Evolutionary conservation across 2,113 vertebrate genomes (phyloP).

Genomic region (Platysteira castanea): DNA sequence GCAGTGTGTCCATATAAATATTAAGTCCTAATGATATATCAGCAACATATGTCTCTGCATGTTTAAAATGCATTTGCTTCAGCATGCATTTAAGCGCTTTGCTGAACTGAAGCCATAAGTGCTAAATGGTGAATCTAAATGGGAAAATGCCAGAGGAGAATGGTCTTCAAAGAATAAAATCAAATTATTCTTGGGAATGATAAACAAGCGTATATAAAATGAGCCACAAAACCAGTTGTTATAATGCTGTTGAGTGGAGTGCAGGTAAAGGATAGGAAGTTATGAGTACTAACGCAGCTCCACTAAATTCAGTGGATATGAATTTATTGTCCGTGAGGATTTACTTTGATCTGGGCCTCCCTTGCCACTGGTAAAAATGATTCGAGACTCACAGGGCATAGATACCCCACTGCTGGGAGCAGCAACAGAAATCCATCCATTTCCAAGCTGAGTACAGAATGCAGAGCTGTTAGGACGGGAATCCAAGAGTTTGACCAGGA

Average conservation of each 20-base stretch:
- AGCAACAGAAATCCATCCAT: background rate
- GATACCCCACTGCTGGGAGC: background rate
- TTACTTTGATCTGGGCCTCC: background rate
- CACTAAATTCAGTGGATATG: background rate
- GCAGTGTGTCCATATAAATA: background rate
- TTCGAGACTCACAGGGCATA: background rate
- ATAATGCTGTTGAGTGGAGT: background rate
- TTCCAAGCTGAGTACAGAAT: background rate
- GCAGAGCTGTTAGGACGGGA: background rate
- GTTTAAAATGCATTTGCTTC: conserved; percentile 12
- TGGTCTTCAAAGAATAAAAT: conserved; percentile 6
- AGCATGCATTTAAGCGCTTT: background rate
- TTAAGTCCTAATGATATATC: background rate
- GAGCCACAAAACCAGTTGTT: background rate
- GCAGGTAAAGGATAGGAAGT: background rate
- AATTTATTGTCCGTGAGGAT: background rate
- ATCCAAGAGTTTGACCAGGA: background rate
- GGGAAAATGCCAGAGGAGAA: background rate
- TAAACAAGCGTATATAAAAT: conserved; percentile 4
- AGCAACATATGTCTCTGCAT: background rate
- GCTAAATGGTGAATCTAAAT: conserved; percentile 9
- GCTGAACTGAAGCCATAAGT: conserved; percentile 23
- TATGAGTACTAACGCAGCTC: background rate
- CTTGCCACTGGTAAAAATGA: background rate
- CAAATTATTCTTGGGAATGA: background rate